Conservation (phyloP, 2,113 vertebrate species). For the Onychostoma macrolepis region DNA sequence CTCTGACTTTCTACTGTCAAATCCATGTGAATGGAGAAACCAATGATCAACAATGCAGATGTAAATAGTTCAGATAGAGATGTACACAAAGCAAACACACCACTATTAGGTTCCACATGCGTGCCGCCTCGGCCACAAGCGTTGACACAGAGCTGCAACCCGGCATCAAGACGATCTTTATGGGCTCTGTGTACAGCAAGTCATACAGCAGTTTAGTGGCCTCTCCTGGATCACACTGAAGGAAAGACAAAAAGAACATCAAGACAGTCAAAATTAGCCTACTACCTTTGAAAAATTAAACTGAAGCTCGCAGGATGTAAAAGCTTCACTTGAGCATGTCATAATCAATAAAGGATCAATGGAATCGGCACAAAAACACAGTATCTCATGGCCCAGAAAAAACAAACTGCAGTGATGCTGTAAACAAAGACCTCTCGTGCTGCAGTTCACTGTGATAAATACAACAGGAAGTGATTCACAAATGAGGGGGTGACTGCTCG, state of each 20-base stretch:
- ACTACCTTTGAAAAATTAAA: neutral
- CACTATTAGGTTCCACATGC: slow-evolving; percentile 98
- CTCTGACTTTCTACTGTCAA: neutral
- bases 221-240: slow-evolving; percentile 91
- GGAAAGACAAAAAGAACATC: slow-evolving; percentile 30
- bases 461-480: slow-evolving; percentile 28
- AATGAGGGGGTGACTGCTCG: slow-evolving; percentile 21
- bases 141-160: slow-evolving; percentile 95
- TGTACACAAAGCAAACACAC: slow-evolving; percentile 69
- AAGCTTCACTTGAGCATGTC: neutral
- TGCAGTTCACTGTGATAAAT: slow-evolving; percentile 9
- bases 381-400: slow-evolving; percentile 3
- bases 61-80: neutral
- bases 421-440: neutral
- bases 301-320: neutral
- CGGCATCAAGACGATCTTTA: slow-evolving; percentile 95
- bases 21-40: neutral
- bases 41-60: neutral
- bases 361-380: neutral
- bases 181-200: slow-evolving; percentile 93
- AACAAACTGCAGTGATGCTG: neutral
- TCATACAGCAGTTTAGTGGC: slow-evolving; percentile 94
- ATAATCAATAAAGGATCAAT: neutral
- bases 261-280: slow-evolving; percentile 9
- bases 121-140: slow-evolving; percentile 89